Evolutionary conservation across 92 coral and sea anemone genomes (phyloP).

Genomic region (Desmophyllum pertusum): DNA sequence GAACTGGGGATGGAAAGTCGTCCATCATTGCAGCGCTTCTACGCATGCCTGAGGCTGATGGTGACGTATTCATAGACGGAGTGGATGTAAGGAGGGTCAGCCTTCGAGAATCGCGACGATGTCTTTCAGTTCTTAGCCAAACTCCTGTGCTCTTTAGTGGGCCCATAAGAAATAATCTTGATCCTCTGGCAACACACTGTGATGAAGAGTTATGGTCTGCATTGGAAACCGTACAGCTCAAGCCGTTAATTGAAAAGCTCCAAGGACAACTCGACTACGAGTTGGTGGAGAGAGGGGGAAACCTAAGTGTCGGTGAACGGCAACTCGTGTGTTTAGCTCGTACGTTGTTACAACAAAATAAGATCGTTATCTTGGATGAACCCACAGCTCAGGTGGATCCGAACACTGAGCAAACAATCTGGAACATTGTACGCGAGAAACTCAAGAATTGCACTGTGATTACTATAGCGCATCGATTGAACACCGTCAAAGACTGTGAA

Average conservation of each 20-base stretch:
- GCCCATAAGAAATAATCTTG: slow-evolving; percentile 59
- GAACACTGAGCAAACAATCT: slow-evolving; percentile 63
- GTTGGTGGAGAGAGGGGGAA: slow-evolving; percentile 64
- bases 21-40: background rate
- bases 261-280: slow-evolving; percentile 56
- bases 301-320: slow-evolving; percentile 71
- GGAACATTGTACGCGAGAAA: slow-evolving; percentile 65
- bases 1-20: slow-evolving; percentile 39
- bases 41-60: slow-evolving; percentile 53
- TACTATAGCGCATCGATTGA: slow-evolving; percentile 76
- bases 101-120: slow-evolving; percentile 69
- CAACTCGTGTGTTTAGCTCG: slow-evolving; percentile 70
- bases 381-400: slow-evolving; percentile 77
- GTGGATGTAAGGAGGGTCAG: slow-evolving; percentile 55
- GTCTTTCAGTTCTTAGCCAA: slow-evolving; percentile 70
- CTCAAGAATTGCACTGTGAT: slow-evolving; percentile 71
- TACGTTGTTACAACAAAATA: slow-evolving; percentile 64
- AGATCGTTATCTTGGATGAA: slow-evolving; percentile 71
- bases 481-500: slow-evolving; percentile 68
- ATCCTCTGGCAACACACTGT: slow-evolving; percentile 61
- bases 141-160: slow-evolving; percentile 71
- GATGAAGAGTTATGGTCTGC: slow-evolving; percentile 67
- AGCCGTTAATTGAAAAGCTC: slow-evolving; percentile 47
- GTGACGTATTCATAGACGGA: slow-evolving; percentile 68
- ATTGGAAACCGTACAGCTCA: slow-evolving; percentile 68